Percentiles rank a stretch among this genome's conserved stretches.
Evolutionary conservation across 1,140 invertebrate species (phyloP).

Genomic region (Antheraea pernyi): DNA sequence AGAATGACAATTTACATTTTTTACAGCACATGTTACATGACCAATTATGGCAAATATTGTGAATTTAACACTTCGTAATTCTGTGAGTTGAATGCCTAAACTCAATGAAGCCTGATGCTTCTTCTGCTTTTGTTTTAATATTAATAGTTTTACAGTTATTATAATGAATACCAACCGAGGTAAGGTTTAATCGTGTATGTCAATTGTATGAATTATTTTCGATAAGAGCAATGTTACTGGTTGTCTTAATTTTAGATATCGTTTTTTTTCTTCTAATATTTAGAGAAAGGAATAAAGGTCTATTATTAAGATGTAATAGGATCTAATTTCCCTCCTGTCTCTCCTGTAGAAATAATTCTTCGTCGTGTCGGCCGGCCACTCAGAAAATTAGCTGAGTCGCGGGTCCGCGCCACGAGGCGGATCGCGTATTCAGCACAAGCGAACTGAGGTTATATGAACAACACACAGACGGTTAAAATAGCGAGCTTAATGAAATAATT

Average conservation of each 20-base stretch:
- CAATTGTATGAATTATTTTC: too few relatives aligned
- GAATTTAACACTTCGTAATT: too few relatives aligned
- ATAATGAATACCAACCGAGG: too few relatives aligned
- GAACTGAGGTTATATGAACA: background rate
- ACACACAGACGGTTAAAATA: background rate
- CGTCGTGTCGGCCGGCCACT: conserved; percentile 35
- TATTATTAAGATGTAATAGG: conserved; percentile 18
- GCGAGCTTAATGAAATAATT: background rate
- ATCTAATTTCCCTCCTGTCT: conserved; percentile 34
- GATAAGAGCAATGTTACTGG: too few relatives aligned
- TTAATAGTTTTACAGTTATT: too few relatives aligned
- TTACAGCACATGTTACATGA: too few relatives aligned
- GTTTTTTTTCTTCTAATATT: background rate
- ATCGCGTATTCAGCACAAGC: conserved; percentile 13
- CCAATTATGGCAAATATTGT: too few relatives aligned
- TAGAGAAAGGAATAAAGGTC: background rate
- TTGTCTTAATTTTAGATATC: background rate
- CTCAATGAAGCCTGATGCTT: too few relatives aligned
- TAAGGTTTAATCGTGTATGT: too few relatives aligned
- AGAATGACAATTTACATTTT: too few relatives aligned
- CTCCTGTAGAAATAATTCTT: conserved; percentile 34
- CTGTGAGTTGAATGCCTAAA: too few relatives aligned
- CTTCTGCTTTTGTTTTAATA: too few relatives aligned
- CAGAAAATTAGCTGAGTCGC: conserved; percentile 34
- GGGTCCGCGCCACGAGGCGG: conserved; percentile 18